Base-by-base conservation (phyloP, 1,140 invertebrate genomes). In the Bursaphelenchus mucronatus region DNA sequence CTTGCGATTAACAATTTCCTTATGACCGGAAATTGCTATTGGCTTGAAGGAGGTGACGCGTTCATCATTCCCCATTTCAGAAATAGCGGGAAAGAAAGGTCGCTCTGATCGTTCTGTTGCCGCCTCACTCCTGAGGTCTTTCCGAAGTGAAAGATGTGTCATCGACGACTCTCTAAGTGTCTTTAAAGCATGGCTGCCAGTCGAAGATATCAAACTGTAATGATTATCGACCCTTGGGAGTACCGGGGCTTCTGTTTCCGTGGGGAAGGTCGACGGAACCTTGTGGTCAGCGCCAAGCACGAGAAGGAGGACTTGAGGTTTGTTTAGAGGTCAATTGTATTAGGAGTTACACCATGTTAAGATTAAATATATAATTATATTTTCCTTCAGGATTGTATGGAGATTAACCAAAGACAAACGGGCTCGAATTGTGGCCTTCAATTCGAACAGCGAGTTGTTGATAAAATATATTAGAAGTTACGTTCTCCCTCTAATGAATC, bases 221-320 rank as follows among this genome's bases (percentile, higher is more conserved):
- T 30, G 30, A 39, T 59, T 11, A 11, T 59, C 44, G 30, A 59
- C 57, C 40, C 40, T n/a, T 11, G 40, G 15, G 11, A 15, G 17
- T 59, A 59, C 57, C 57, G 40, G 13, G 41, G 15, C 11, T 59
- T 59, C 40, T 59, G 57, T 66, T 76, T 77, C 46, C 64, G 76
- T 13, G 79, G 77, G 30, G 78, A 79, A 62, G 77, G 77, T 39
- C 52, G 79, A 17, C 70, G 69, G 8, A 79, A 79, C 58, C 68
- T 81, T 54, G 77, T 79, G 30, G 77, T 79, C 56, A 79, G 76
- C 45, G 76, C 78, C 45, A 76, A 80, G 51, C 39, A 66, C n/a
- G 44, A 55, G 40, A 57, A 59, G 19, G 47, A 72, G 19, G 73
- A 70, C 40, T 50, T 61, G 49, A 64, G 77, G 77, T 79, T 64